Conservation (phyloP, 2,113 vertebrate genomes). For the Cygnus buccinator region DNA sequence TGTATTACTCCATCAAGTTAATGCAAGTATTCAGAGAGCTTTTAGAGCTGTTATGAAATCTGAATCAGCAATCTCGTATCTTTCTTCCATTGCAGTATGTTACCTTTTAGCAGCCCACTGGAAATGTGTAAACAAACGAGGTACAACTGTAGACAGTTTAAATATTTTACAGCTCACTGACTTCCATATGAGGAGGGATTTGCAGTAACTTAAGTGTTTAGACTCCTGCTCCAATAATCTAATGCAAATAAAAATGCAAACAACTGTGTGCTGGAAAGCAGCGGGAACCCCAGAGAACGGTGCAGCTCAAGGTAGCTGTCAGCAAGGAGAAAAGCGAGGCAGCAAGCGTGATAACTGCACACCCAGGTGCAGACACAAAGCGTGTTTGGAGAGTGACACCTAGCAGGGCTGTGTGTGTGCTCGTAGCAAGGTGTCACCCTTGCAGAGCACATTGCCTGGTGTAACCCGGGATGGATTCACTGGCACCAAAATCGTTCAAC, state of each 20-base stretch:
- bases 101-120: conserved; percentile 20
- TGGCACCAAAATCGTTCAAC: neutral
- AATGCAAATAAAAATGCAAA: conserved; percentile 1
- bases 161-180: conserved; percentile 21
- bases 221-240: neutral
- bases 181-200: conserved; percentile 19
- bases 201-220: neutral
- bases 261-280: neutral
- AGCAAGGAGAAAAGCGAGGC: neutral
- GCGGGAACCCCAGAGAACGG: neutral
- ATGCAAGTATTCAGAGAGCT: neutral
- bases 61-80: neutral
- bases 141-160: neutral
- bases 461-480: neutral
- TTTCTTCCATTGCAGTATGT: neutral
- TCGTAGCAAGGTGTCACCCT: neutral
- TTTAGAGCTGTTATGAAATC: neutral
- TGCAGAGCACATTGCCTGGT: neutral
- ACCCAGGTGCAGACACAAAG: neutral
- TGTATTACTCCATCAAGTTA: rapidly evolving
- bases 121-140: neutral
- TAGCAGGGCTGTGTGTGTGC: neutral
- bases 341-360: neutral
- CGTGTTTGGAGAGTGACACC: neutral
- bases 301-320: neutral